Conservation (phyloP, 1,140 invertebrate species). For the Drosophila obscura region DNA sequence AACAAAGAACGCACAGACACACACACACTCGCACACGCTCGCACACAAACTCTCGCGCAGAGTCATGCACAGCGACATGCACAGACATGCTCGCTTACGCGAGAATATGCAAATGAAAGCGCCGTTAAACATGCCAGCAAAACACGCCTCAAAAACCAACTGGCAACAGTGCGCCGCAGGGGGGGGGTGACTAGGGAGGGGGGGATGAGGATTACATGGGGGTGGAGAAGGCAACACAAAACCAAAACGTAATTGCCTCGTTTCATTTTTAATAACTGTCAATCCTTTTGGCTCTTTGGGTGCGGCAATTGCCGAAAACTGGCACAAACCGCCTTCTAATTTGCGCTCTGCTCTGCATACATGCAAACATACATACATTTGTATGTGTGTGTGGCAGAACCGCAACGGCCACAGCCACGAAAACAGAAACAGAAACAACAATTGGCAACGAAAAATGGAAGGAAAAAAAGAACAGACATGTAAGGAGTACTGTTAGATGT, state of each 20-base stretch:
- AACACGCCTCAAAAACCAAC: conserved; percentile 63
- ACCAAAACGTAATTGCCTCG: conserved; percentile 79
- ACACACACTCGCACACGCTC: conserved; percentile 25
- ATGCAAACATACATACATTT: too few species aligned
- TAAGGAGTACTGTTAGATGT: conserved; percentile 1
- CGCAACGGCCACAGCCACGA: conserved; percentile 35
- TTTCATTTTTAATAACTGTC: conserved; percentile 81
- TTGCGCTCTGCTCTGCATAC: conserved; percentile 37
- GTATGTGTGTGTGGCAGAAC: conserved; percentile 22
- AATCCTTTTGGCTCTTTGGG: conserved; percentile 72
- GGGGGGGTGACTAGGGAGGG: too few species aligned
- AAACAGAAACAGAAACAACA: conserved; percentile 1
- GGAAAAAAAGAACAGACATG: conserved; percentile 1
- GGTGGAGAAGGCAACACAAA: conserved; percentile 28
- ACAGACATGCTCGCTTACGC: neutral
- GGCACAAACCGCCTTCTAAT: conserved; percentile 65
- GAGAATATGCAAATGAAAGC: conserved; percentile 64
- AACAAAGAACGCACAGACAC: conserved; percentile 9
- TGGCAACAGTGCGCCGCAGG: conserved; percentile 25
- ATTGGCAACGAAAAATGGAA: conserved; percentile 23
- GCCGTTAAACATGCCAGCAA: conserved; percentile 73
- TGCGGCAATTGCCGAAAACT: conserved; percentile 67
- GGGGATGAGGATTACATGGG: neutral
- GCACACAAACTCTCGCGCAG: conserved; percentile 7
- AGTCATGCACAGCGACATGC: conserved; percentile 7